Evolutionary conservation across 1,140 invertebrate genomes (phyloP).

Genomic region (Andrena cerasifolii): DNA sequence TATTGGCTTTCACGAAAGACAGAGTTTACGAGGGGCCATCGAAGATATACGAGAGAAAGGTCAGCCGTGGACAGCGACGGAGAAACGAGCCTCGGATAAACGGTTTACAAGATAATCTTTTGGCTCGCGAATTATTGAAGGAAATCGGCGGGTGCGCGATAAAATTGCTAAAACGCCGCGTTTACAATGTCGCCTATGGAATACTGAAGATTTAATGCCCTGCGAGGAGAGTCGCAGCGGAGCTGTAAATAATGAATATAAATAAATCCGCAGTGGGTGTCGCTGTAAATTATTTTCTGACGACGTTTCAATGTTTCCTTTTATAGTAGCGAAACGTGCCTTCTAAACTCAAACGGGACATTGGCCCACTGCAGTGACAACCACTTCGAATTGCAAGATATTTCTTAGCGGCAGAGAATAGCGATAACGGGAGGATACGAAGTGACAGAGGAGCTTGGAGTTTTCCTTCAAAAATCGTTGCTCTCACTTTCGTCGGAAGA

Average conservation of each 20-base stretch:
- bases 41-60: conserved; percentile 23
- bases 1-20: conserved; percentile 40
- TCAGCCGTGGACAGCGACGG: conserved; percentile 5
- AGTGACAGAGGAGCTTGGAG: no score
- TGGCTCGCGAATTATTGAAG: conserved; percentile 22
- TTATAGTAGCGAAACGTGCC: no score
- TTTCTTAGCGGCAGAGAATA: no score
- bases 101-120: conserved; percentile 46
- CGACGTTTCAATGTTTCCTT: neutral
- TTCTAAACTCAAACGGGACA: no score
- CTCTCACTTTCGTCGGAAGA: conserved; percentile 3
- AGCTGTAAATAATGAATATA: no score
- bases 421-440: no score
- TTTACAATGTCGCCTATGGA: neutral
- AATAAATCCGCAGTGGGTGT: no score
- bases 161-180: neutral
- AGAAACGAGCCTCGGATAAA: neutral
- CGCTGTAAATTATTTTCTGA: conserved; percentile 23
- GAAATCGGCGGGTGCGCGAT: conserved; percentile 26
- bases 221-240: neutral
- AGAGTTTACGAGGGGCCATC: conserved; percentile 33
- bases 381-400: neutral
- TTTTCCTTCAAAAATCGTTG: no score
- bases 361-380: neutral
- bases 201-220: neutral